Evolutionary conservation across 2,113 vertebrate species (phyloP).

Genomic region (Chlorodrepanis virens): DNA sequence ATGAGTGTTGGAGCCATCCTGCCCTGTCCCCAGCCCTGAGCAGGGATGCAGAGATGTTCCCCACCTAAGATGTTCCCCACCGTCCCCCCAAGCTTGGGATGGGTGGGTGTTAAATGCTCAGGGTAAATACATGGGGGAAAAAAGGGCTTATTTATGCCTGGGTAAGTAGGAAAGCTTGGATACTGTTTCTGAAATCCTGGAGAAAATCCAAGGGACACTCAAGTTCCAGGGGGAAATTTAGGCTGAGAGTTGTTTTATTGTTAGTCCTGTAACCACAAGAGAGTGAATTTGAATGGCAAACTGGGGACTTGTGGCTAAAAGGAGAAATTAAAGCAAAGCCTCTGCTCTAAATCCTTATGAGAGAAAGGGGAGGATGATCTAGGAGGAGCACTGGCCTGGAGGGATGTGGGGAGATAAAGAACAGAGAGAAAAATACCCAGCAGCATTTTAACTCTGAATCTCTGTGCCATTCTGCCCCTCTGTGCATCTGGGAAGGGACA

Average conservation of each 20-base stretch:
- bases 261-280: background rate
- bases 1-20: background rate
- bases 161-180: background rate
- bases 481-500: background rate
- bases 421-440: background rate
- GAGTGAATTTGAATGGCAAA: background rate
- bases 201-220: background rate
- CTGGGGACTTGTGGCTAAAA: background rate
- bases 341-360: background rate
- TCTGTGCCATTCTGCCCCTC: background rate
- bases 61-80: background rate
- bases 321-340: background rate
- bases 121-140: background rate
- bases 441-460: background rate
- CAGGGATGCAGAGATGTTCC: background rate
- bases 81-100: background rate
- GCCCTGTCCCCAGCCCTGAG: background rate
- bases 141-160: background rate
- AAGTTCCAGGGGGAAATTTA: background rate
- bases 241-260: background rate
- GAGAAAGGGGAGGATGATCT: background rate
- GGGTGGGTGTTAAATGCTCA: background rate
- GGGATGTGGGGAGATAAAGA: background rate
- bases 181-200: background rate
- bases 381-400: background rate